Conservation (phyloP, 2,797 vertebrate species). For the Sarcoramphus papa region DNA sequence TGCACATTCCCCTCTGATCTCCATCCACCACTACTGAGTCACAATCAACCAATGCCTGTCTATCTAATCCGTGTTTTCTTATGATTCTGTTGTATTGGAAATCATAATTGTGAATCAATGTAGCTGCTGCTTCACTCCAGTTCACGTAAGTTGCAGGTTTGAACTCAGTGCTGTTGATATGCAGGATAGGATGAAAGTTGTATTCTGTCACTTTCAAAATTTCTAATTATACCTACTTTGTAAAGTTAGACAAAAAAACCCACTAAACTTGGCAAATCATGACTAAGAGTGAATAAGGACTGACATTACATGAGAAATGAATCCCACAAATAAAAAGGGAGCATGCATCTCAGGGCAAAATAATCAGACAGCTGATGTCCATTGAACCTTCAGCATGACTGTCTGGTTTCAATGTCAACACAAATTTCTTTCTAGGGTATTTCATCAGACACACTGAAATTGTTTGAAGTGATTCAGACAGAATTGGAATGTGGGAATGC, state of each 20-base stretch:
- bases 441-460: neutral
- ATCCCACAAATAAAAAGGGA: neutral
- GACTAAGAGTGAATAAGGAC: neutral
- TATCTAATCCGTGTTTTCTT: neutral
- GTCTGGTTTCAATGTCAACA: conserved; percentile 45
- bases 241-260: neutral
- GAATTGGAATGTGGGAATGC: neutral
- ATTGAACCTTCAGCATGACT: conserved; percentile 19
- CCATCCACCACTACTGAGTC: neutral
- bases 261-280: neutral
- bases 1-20: neutral
- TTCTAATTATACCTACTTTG: neutral
- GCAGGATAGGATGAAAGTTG: neutral
- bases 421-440: neutral
- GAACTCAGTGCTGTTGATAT: neutral
- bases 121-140: neutral
- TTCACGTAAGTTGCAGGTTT: neutral
- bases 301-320: neutral
- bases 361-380: conserved; percentile 21
- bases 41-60: neutral
- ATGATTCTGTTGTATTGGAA: neutral
- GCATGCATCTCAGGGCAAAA: neutral
- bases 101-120: neutral
- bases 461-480: neutral
- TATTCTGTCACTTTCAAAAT: neutral